Evolutionary conservation across 2,113 vertebrate species (phyloP).

Genomic region (Catharus minimus): DNA sequence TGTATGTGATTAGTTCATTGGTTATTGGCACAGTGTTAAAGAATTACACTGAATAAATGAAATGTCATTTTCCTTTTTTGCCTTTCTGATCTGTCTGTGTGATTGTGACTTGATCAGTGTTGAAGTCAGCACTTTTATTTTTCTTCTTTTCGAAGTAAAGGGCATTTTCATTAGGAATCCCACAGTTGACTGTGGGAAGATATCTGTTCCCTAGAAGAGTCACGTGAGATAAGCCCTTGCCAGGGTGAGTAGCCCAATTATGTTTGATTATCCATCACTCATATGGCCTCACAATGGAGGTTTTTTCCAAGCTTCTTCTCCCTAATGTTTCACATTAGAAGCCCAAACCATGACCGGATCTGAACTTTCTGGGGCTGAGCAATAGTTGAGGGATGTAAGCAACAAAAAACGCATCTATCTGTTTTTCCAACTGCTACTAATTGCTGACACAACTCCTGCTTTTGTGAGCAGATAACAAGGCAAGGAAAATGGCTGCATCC

Average conservation of each 20-base stretch:
- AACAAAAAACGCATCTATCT: neutral
- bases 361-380: neutral
- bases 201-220: neutral
- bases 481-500: neutral
- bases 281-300: neutral
- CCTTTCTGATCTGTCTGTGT: slow-evolving; percentile 11
- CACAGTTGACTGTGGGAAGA: slow-evolving; percentile 13
- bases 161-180: neutral
- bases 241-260: neutral
- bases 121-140: slow-evolving; percentile 36
- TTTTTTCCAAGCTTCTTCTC: neutral
- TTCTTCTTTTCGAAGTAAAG: slow-evolving; percentile 8
- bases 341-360: neutral
- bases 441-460: neutral
- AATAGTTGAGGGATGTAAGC: neutral
- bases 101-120: neutral
- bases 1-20: neutral
- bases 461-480: neutral
- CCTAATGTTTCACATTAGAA: neutral
- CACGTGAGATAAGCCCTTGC: neutral
- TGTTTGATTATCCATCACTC: neutral
- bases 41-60: slow-evolving; percentile 2
- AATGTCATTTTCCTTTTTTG: neutral
- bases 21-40: slow-evolving; percentile 17
- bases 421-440: neutral